Percentiles rank a stretch among this genome's conserved stretches.
These are phyloP conservation scores for Hirtodrosophila cameraria DNA, from an alignment of 2,888 invertebrate genomes.

Conservation along the genomic window DNA sequence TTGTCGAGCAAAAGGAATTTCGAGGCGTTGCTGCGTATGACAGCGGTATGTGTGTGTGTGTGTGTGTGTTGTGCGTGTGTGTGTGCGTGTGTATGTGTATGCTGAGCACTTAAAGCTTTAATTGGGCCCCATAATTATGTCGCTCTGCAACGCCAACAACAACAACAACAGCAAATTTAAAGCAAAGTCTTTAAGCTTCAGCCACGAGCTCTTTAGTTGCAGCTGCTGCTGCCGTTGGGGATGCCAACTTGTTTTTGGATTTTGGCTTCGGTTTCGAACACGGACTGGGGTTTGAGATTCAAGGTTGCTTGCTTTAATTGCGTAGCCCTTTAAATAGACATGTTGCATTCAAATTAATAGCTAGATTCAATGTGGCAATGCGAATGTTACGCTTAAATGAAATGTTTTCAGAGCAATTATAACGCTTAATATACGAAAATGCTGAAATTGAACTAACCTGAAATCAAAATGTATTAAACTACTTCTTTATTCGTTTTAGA, in stretches of 20 bases:
- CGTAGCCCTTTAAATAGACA: conserved; percentile 4
- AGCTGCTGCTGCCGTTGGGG: background rate
- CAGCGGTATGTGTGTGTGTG: conserved; percentile 39
- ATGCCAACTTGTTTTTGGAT: conserved; percentile 18
- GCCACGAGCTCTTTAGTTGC: background rate
- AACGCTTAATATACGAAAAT: no score
- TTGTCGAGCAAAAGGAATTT: conserved; percentile 25
- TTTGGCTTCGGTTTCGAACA: background rate
- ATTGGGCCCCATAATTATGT: conserved; percentile 54
- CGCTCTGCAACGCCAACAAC: conserved; percentile 22
- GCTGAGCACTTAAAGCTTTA: conserved; percentile 49
- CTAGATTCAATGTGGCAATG: no score
- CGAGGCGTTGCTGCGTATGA: conserved; percentile 73
- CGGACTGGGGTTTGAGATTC: no score
- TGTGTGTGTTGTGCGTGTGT: conserved; percentile 2
- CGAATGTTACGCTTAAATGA: no score
- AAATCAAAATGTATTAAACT: no score
- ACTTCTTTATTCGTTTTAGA: no score
- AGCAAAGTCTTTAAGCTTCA: conserved; percentile 21
- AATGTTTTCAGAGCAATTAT: no score
- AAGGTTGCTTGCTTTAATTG: no score
- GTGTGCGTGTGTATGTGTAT: conserved; percentile 10
- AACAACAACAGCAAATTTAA: conserved; percentile 25
- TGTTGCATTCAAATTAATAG: no score
- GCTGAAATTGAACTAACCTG: no score